Evolutionary conservation across 2,797 vertebrate genomes (phyloP).

Genomic region (Pantherophis alleghaniensis): DNA sequence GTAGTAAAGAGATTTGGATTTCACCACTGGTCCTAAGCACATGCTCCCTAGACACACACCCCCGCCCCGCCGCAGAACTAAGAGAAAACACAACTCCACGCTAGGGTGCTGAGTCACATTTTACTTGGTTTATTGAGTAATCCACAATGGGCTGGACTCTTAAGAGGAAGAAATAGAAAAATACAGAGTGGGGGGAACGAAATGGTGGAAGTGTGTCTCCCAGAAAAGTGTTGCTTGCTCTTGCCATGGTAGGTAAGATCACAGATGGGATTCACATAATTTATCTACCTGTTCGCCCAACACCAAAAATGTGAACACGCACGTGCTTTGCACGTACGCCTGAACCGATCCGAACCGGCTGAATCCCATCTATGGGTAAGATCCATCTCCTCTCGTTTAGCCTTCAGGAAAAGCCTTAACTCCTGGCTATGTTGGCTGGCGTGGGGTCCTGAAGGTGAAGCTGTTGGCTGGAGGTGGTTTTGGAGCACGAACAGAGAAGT

Average conservation of each 20-base stretch:
- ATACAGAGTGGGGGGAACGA: too few relatives aligned
- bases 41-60: neutral
- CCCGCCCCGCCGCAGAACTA: neutral
- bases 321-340: too few relatives aligned
- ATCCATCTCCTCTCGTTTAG: neutral
- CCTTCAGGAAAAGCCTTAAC: neutral
- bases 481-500: neutral
- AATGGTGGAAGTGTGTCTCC: neutral
- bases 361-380: neutral
- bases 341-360: too few relatives aligned
- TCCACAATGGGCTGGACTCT: neutral
- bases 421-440: neutral
- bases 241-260: neutral
- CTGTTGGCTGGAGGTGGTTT: neutral
- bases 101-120: neutral
- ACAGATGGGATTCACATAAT: too few relatives aligned
- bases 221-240: neutral
- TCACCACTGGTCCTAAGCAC: neutral
- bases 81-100: neutral
- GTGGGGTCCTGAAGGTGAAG: neutral
- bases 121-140: neutral
- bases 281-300: too few relatives aligned
- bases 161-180: neutral
- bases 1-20: too few relatives aligned
- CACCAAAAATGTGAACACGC: too few relatives aligned